A percentile compares a stretch with the other conserved stretches of the same genome.
Conservation (phyloP, 2,797 vertebrate species). For the Avahi laniger region DNA sequence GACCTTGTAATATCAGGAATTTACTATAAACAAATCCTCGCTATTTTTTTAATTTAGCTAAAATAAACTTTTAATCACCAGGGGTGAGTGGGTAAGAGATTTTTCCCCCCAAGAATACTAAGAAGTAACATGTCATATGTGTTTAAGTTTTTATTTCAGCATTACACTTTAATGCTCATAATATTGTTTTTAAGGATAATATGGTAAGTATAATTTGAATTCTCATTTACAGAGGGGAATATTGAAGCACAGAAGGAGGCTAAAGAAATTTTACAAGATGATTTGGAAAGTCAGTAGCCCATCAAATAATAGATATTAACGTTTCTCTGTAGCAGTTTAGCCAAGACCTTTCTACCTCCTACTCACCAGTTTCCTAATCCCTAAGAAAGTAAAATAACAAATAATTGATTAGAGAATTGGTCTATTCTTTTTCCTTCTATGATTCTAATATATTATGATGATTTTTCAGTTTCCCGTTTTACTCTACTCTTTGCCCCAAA, state of each 20-base stretch:
- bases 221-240: not conserved
- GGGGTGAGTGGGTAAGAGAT: not conserved
- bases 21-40: not conserved
- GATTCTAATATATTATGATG: not conserved
- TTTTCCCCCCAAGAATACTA: not conserved
- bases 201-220: not conserved
- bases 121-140: not conserved
- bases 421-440: not conserved
- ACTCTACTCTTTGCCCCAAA: not conserved
- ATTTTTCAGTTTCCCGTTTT: not conserved
- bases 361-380: not conserved
- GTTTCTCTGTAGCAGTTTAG: not conserved
- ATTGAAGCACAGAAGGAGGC: not conserved
- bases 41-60: not conserved
- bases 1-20: not conserved
- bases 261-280: not conserved
- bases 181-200: slow-evolving; percentile 16
- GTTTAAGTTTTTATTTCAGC: not conserved
- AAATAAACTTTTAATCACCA: slow-evolving; percentile 26
- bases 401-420: not conserved
- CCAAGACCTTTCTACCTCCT: not conserved
- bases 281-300: not conserved
- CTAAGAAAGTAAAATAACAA: not conserved
- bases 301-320: not conserved
- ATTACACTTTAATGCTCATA: not conserved